Evolutionary conservation across 1,140 invertebrate species (phyloP), one percentile per base, ranked within the genome.

Genomic region (Meloidogyne exigua): DNA sequence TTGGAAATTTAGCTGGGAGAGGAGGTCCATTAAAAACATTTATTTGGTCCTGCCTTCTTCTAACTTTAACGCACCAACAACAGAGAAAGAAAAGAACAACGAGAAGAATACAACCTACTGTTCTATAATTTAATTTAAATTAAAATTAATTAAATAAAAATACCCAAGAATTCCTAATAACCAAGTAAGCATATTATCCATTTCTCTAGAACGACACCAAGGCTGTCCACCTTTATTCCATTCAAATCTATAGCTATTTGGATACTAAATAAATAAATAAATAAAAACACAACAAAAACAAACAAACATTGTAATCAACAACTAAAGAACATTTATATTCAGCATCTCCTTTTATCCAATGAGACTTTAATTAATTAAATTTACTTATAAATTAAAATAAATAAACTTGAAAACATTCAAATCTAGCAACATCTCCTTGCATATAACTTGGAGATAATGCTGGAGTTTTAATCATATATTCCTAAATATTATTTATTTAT

Each of bases 261-360:
- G 85, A 75, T 87, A 70, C 66, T 87, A 87, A 76, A 83, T 81
- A 72, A 64, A 32, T 11, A 18, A 39, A 12, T 42, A 63, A 32
- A 32, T 32, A 3, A 32, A 32, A 32, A 65, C 12, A 67, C 25
- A 21, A 13, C 28, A 70, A 63, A 26, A 18, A n/a, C n/a, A n/a
- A n/a, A n/a, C n/a, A n/a, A n/a, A 26, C 26, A 64, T 44, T 73
- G 12, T 68, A 68, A 49, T 67, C 18, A 76, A 79, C 15, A 25
- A 57, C 28, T 44, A 44, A 23, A 36, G 15, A 57, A 84, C 84
- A 86, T 77, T 87, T 86, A 68, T 87, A 86, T 71, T 87, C 86
- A 66, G 81, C 39, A 76, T 84, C 84, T 62, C 85, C 85, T 25
- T 87, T 79, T 44, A 87, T 87, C 85, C 85, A 87, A 74, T 87